Evolutionary conservation across 2,888 invertebrate species (phyloP).

Genomic region (Sericinus montela): DNA sequence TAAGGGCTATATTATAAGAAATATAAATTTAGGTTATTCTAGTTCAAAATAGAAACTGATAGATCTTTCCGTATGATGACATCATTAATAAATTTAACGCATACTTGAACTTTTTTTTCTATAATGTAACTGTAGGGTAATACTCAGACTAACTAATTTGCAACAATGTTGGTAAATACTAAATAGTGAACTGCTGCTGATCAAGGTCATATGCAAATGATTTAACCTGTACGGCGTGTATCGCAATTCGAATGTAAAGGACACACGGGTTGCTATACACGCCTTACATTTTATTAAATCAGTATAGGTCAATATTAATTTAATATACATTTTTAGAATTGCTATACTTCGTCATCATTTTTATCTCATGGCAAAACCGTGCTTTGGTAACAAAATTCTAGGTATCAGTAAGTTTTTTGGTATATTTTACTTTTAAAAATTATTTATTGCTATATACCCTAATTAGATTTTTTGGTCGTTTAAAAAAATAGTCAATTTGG

Average conservation of each 20-base stretch:
- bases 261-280: too few species aligned
- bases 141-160: constrained; percentile 12
- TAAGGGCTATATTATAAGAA: too few species aligned
- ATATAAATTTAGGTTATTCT: too few species aligned
- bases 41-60: too few species aligned
- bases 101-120: constrained; percentile 7
- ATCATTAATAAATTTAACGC: constrained; percentile 1
- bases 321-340: too few species aligned
- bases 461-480: constrained; percentile 3
- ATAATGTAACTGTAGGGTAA: constrained; percentile 11
- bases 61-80: neutral
- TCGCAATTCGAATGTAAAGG: constrained; percentile 8
- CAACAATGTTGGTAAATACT: constrained; percentile 6
- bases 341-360: too few species aligned
- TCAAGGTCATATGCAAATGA: constrained; percentile 16
- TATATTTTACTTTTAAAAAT: constrained; percentile 4
- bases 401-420: constrained; percentile 4
- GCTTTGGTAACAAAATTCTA: neutral
- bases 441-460: constrained; percentile 10
- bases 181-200: neutral
- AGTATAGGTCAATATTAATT: too few species aligned
- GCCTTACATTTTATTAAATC: too few species aligned
- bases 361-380: too few species aligned
- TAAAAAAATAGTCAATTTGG: neutral
- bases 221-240: constrained; percentile 15